Percentiles rank a stretch among this genome's conserved stretches.
Evolutionary conservation across 92 coral and sea anemone species (phyloP).

Genomic region (Zoanthus solanderi): DNA sequence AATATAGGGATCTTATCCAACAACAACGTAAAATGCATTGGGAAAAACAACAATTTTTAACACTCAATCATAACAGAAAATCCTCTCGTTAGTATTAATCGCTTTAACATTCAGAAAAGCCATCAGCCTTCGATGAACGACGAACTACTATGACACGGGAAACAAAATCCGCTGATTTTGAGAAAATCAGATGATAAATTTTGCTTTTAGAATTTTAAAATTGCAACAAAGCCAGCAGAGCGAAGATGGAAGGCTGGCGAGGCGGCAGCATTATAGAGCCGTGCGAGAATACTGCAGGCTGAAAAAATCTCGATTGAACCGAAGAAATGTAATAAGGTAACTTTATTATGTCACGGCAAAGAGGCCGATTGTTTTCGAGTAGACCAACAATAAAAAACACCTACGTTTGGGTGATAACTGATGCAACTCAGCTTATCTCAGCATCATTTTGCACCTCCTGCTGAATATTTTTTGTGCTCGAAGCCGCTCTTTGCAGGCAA

Average conservation of each 20-base stretch:
- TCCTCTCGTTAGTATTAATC: background rate
- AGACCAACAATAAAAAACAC: background rate
- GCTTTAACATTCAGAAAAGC: background rate
- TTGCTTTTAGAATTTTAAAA: background rate
- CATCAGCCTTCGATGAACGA: background rate
- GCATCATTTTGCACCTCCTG: no score
- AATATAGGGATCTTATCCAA: background rate
- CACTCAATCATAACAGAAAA: background rate
- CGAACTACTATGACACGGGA: conserved; percentile 12
- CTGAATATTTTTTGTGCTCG: no score
- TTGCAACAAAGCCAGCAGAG: background rate
- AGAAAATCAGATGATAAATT: background rate
- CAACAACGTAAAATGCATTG: conserved; percentile 1
- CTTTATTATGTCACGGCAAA: no score
- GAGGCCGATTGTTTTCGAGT: background rate
- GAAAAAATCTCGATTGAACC: no score
- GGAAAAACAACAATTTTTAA: background rate
- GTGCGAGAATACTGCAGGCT: no score
- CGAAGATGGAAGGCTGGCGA: background rate
- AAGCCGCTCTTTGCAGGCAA: no score
- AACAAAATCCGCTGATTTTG: background rate
- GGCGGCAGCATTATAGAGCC: no score
- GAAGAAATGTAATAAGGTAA: no score
- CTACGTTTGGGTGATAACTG: background rate
- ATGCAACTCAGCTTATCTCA: no score